Conservation (phyloP, 2,888 invertebrate species). For the Embidobia sp. region DNA sequence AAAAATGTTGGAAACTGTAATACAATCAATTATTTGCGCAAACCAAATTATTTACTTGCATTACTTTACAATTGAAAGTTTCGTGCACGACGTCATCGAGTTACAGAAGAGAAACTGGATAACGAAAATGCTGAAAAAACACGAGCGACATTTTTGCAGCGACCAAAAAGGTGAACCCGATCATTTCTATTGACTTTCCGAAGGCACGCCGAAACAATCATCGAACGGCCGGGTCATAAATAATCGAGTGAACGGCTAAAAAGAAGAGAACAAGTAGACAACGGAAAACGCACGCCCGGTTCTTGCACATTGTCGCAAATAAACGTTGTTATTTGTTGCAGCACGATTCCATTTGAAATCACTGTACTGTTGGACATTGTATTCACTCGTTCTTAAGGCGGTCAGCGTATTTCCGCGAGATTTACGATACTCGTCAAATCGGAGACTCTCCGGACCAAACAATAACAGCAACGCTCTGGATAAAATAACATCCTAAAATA, state of each 20-base stretch:
- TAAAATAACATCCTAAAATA: constrained; percentile 56
- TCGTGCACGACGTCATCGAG: too few species aligned
- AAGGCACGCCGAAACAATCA: constrained; percentile 17
- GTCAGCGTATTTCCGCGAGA: constrained; percentile 55
- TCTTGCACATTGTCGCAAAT: constrained; percentile 31
- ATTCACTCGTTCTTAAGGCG: constrained; percentile 56
- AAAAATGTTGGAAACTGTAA: too few species aligned
- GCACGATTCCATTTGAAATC: constrained; percentile 45
- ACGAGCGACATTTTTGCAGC: too few species aligned
- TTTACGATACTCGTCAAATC: constrained; percentile 59
- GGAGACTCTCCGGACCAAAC: constrained; percentile 57
- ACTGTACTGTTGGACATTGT: constrained; percentile 50
- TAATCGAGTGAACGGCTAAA: constrained; percentile 19
- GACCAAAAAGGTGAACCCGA: too few species aligned
- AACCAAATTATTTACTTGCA: too few species aligned
- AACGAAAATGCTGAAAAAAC: too few species aligned
- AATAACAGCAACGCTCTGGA: constrained; percentile 69
- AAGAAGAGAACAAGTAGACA: constrained; percentile 11
- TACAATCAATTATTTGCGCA: too few species aligned
- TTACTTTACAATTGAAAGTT: too few species aligned
- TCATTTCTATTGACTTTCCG: constrained; percentile 22
- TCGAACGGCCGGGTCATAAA: constrained; percentile 14
- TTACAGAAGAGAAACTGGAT: too few species aligned
- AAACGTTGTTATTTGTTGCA: constrained; percentile 39
- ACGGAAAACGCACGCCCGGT: too few species aligned